Percentiles rank a stretch among this genome's conserved stretches.
Conservation (phyloP, 2,113 vertebrate species). For the Paraplagusia blochii region DNA sequence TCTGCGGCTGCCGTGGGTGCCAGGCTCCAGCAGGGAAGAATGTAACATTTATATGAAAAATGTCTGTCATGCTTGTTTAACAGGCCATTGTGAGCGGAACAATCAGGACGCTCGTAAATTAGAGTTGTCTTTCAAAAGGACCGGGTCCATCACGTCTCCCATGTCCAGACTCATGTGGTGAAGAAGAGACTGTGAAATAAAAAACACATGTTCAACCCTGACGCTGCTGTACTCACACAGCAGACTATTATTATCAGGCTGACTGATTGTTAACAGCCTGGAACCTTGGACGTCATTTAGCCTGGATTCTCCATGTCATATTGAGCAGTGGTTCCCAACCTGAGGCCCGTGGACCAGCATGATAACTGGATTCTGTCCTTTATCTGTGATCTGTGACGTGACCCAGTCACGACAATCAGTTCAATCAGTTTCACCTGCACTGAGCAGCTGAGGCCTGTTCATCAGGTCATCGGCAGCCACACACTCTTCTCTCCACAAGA, state of each 20-base stretch:
- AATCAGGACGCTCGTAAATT: neutral
- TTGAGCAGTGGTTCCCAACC: too few relatives aligned
- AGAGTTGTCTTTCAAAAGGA: neutral
- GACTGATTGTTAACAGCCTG: constrained; percentile 4
- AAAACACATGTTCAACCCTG: neutral
- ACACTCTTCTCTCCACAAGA: too few relatives aligned
- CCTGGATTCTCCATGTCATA: neutral
- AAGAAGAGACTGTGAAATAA: neutral
- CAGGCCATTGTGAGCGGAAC: neutral
- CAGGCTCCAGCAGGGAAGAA: neutral
- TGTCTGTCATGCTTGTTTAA: neutral
- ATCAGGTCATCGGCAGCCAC: too few relatives aligned
- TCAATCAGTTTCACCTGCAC: too few relatives aligned
- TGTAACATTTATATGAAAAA: neutral
- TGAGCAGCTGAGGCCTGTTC: too few relatives aligned
- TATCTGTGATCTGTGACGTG: neutral
- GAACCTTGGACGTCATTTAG: constrained; percentile 3
- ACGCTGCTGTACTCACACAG: neutral
- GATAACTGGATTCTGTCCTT: too few relatives aligned
- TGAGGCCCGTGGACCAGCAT: too few relatives aligned
- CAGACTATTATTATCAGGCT: constrained; percentile 19
- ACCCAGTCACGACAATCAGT: too few relatives aligned
- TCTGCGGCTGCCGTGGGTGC: neutral
- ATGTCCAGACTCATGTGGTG: neutral
- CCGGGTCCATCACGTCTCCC: neutral